These are phyloP conservation scores for Lethenteron reissneri DNA, from an alignment of 2,113 vertebrate genomes.

Conservation along the genomic window DNA sequence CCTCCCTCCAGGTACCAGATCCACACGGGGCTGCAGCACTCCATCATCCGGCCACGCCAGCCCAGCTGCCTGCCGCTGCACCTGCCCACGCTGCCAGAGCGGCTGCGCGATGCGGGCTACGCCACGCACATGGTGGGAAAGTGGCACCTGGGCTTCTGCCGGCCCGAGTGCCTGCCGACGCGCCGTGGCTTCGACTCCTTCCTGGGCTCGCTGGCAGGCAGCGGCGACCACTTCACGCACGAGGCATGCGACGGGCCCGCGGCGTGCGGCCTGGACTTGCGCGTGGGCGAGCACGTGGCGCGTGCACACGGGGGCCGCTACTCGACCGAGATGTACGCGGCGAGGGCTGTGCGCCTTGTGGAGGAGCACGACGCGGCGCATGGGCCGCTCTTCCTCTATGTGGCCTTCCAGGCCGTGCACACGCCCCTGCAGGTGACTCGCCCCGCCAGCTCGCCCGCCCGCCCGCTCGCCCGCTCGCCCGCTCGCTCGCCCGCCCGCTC, in stretches of 20 bases:
- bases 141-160: slow-evolving; percentile 93
- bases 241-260: slow-evolving; percentile 66
- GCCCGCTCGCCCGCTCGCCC: no score
- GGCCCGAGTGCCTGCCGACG: slow-evolving; percentile 68
- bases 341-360: no score
- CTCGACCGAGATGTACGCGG: no score
- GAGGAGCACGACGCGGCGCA: no score
- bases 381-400: slow-evolving; percentile 64
- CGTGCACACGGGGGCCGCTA: no score
- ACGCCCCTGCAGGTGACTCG: slow-evolving; percentile 42
- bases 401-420: slow-evolving; percentile 88
- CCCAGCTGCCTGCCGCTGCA: slow-evolving; percentile 81
- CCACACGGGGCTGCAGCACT: slow-evolving; percentile 88
- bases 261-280: not conserved
- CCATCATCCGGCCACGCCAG: slow-evolving; percentile 78
- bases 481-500: no score
- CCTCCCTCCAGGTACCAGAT: slow-evolving; percentile 60
- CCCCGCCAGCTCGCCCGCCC: no score
- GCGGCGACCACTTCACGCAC: slow-evolving; percentile 81
- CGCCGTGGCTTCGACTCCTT: slow-evolving; percentile 78
- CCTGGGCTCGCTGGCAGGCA: slow-evolving; percentile 76
- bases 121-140: slow-evolving; percentile 97
- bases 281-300: no score
- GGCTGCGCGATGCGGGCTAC: slow-evolving; percentile 70
- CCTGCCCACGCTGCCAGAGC: slow-evolving; percentile 69